phyloP scores from a whole-genome alignment of 2,797 vertebrate species.

The Myotis myotis region DNA sequence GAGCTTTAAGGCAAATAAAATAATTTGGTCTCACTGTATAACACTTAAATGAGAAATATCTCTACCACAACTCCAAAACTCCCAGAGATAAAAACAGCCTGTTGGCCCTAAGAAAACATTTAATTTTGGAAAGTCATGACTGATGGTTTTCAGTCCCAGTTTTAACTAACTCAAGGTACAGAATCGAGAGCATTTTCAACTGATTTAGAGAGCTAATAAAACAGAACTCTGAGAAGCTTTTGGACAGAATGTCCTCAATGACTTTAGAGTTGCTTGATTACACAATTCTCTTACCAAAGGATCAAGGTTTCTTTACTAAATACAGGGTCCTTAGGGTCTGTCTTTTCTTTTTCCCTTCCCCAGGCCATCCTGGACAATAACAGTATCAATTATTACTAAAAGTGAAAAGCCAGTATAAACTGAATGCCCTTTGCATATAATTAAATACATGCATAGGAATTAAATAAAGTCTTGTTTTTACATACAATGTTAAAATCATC shows the following conservation, averaged over 20 bases:
- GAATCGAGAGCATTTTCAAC: neutral
- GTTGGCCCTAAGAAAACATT: neutral
- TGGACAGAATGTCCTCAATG: neutral
- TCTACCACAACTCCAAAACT: neutral
- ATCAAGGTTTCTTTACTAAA: neutral
- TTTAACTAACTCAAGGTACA: neutral
- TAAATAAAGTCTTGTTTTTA: neutral
- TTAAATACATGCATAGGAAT: neutral
- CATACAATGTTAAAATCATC: neutral
- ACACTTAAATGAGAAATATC: slow-evolving; percentile 43
- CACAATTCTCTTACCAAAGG: neutral
- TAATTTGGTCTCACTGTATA: neutral
- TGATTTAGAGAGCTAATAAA: neutral
- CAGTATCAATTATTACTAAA: neutral
- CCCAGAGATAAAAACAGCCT: neutral
- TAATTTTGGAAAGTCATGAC: neutral
- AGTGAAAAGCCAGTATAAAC: neutral
- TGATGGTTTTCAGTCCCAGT: neutral
- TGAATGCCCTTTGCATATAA: neutral
- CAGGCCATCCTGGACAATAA: neutral
- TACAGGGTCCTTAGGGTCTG: neutral
- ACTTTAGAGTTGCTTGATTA: neutral
- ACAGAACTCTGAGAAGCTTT: neutral
- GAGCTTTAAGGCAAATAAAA: slow-evolving; percentile 34
- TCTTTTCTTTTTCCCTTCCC: neutral